phyloP scores from a whole-genome alignment of 1,140 invertebrate species.

The Olivierus martensii region DNA sequence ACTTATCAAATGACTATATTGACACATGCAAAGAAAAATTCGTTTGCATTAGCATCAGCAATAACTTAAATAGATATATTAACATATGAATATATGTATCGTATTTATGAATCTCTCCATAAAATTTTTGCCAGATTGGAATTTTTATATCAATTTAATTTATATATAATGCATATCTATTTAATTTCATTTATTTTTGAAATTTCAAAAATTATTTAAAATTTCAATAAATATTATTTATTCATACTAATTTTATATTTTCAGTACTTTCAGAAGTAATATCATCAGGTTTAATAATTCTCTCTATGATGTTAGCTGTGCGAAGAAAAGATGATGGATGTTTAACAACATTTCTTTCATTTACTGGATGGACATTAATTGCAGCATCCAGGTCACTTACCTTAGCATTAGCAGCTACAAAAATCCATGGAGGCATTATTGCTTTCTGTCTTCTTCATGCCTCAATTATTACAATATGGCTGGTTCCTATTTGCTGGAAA shows the following conservation, averaged over 20 bases:
- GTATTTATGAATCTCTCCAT: no score
- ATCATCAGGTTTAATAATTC: constrained; percentile 16
- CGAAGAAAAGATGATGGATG: constrained; percentile 21
- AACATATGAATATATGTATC: no score
- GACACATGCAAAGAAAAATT: no score
- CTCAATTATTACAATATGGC: constrained; percentile 15
- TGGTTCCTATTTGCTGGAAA: constrained; percentile 16
- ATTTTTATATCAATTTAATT: no score
- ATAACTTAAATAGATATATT: no score
- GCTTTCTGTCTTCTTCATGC: constrained; percentile 18
- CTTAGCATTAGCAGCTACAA: constrained; percentile 16
- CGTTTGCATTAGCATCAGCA: no score
- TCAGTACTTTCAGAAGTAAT: constrained; percentile 19
- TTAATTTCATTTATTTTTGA: no score
- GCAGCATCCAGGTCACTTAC: constrained; percentile 18
- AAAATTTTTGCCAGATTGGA: no score
- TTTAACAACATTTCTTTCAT: constrained; percentile 19
- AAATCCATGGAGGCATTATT: constrained; percentile 15
- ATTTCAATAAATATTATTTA: no score
- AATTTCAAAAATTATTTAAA: no score
- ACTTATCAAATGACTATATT: no score
- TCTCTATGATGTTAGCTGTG: constrained; percentile 22
- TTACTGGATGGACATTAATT: constrained; percentile 20
- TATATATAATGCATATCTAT: no score
- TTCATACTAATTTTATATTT: background rate